Evolutionary conservation across 1,140 invertebrate genomes (phyloP), one percentile per base, ranked within the genome.

Genomic region (Trypoxylus dichotomus): DNA sequence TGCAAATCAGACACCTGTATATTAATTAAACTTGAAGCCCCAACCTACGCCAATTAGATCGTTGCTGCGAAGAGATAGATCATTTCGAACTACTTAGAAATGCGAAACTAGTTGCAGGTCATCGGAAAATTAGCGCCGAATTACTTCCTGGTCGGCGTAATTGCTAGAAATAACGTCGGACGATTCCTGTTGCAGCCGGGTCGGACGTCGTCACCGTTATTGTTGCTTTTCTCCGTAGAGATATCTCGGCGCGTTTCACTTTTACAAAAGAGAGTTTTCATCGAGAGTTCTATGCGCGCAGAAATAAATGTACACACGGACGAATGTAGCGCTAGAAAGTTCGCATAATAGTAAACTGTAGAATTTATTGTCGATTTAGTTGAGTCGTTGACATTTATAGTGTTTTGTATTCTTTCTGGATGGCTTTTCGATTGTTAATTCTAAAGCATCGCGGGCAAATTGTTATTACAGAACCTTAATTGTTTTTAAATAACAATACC

Each of bases 261-360:
- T 68, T 68, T 68, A 68, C 24, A 68, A 68, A 68, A 68, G 60
- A 68, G 60, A 68, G 60, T 68, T 68, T 58, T 29, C 60, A 68
- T 68, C 60, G 60, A 68, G 60, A 68, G 60, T 68, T 68, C 11
- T 37, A 8, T 29, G 60, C 24, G 60, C 24, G 60, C 60, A 68
- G 60, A 24, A 68, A 24, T 68, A 68, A 3, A 68, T 68, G 47
- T 54, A 54, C 19, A 54, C 32, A 37, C 32, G 32, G 10, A 8
- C 19, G 47, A 54, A 54, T 54, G 60, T 68, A 24, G 19, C 27
- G 27, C 24, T 68, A 68, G 60, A 68, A 68, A 68, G 60, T 68
- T 10, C 60, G 27, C 24, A 25, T 68, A 24, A 27, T 24, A 13
- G 21, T 13, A 68, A 68, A 68, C 10, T 29, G 60, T 68, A 27